phyloP scores from a whole-genome alignment of 1,140 invertebrate species.

The Brachionus angularis region DNA sequence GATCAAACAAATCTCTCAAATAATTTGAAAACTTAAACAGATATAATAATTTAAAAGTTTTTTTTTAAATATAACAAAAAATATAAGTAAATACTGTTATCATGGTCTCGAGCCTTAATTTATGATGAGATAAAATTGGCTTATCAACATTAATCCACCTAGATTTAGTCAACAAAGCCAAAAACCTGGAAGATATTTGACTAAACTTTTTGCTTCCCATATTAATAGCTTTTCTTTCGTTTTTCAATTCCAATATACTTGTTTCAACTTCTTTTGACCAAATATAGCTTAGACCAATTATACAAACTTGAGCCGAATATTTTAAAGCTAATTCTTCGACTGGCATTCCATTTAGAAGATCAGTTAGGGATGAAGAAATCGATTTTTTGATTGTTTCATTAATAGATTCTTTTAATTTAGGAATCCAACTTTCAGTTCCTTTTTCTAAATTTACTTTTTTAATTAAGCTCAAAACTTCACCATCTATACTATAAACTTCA shows the following conservation, averaged over 20 bases:
- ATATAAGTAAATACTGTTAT: constrained; percentile 46
- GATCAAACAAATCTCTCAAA: constrained; percentile 54
- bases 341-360: constrained; percentile 51
- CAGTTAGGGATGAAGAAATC: constrained; percentile 50
- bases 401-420: constrained; percentile 51
- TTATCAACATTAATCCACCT: constrained; percentile 52
- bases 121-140: constrained; percentile 53
- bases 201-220: constrained; percentile 51
- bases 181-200: constrained; percentile 49
- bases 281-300: constrained; percentile 48
- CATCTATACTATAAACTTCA: constrained; percentile 52
- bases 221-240: constrained; percentile 55
- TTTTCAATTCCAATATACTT: constrained; percentile 52
- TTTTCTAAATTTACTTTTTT: constrained; percentile 53
- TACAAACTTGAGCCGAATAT: constrained; percentile 46
- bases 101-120: constrained; percentile 53
- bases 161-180: constrained; percentile 48
- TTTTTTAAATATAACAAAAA: not conserved
- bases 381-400: constrained; percentile 50
- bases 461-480: constrained; percentile 50
- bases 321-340: constrained; percentile 55
- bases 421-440: constrained; percentile 55
- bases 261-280: constrained; percentile 57
- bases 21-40: constrained; percentile 53
- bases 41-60: not conserved